Conservation (phyloP, 2,113 vertebrate genomes). For the Boleophthalmus pectinirostris region DNA sequence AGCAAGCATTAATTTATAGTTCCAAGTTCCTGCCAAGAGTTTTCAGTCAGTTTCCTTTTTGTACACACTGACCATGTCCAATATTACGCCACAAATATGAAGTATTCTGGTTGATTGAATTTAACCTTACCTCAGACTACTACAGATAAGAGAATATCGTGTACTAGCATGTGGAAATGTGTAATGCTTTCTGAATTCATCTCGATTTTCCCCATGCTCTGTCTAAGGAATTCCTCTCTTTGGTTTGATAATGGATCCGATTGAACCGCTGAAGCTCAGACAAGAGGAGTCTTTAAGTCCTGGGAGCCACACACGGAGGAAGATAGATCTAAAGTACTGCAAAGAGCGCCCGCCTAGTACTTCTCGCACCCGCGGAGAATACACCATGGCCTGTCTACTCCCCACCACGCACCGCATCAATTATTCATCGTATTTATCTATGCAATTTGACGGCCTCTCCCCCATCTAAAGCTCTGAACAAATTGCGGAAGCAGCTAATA, state of each 20-base stretch:
- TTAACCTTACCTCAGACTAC: neutral
- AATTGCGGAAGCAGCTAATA: constrained; percentile 70
- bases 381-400: constrained; percentile 57
- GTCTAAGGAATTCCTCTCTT: constrained; percentile 51
- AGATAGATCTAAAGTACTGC: constrained; percentile 40
- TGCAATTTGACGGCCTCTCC: constrained; percentile 78
- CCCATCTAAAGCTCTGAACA: constrained; percentile 68
- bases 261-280: constrained; percentile 16
- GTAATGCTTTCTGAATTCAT: constrained; percentile 40
- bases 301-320: constrained; percentile 27
- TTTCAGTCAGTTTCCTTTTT: too few species aligned
- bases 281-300: constrained; percentile 21
- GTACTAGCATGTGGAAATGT: neutral
- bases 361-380: constrained; percentile 50
- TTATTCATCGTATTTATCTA: constrained; percentile 81
- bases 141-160: neutral
- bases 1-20: neutral
- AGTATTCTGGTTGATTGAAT: neutral
- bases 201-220: constrained; percentile 45
- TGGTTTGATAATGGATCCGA: constrained; percentile 39
- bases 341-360: constrained; percentile 49
- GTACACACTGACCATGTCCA: too few species aligned
- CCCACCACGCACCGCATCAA: constrained; percentile 71
- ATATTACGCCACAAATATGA: too few species aligned
- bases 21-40: neutral